Evolutionary conservation across 1,140 invertebrate genomes (phyloP), one percentile per base, ranked within the genome.

Genomic region (Rhopalosiphum padi): DNA sequence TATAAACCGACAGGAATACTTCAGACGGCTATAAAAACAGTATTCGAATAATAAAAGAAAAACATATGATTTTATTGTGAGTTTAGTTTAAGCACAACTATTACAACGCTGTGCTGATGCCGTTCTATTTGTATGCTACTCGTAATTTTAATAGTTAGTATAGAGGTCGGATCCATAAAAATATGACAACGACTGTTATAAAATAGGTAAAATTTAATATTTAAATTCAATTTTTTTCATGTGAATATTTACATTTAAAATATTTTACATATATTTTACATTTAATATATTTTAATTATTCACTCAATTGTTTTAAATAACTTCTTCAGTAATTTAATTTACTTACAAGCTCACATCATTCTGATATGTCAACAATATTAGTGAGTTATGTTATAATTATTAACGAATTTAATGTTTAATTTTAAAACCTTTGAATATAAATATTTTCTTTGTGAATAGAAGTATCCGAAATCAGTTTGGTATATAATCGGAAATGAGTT

Each of bases 401-500:
- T n/a, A 46, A 87, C 18, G 46, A 51, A 51, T 35, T 88, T 22
- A 25, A 43, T 46, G 4, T 88, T 51, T 9, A n/a, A 51, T n/a
- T 46, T 46, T 48, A 18, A 85, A 51, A 86, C 11, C 41, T 68
- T n/a, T n/a, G 60, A 77, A 60, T 43, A n/a, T 41, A 87, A 3
- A 22, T 88, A 35, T 88, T 30, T 88, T 21, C 15, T 77, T 25
- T 86, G 9, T 25, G 4, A n/a, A 51, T 35, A 88, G 86, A 51
- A 35, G 30, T 99, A 98, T 95, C 98, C 99, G 0, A 97, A 97
- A 95, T 96, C 98, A 4, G 97, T 99, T 30, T 98, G 98, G 95
- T 99, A 99, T 95, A 99, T 99, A 95, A 96, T 99, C 93, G 97
- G 97, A 94, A 99, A 98, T 48, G 46, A 88, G 5, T 51, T 88